These are phyloP conservation scores for Lampris megalopsis DNA, from an alignment of 2,113 vertebrate species.

Conservation along the genomic window DNA sequence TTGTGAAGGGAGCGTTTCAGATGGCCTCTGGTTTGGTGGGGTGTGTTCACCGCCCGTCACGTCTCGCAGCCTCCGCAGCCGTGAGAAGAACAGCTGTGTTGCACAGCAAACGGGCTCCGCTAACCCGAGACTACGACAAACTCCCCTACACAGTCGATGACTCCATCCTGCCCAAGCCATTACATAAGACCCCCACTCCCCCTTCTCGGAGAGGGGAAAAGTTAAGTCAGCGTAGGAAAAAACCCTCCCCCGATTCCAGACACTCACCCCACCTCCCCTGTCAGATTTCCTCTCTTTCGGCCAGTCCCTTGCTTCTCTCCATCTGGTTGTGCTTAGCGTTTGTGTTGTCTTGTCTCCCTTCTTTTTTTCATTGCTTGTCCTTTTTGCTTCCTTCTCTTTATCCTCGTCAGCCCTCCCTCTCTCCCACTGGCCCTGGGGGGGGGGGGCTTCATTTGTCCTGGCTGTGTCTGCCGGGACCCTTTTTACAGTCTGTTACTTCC, in stretches of 20 bases:
- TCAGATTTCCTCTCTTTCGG: conserved; percentile 52
- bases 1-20: too few species aligned
- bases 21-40: too few species aligned
- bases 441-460: background rate
- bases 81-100: too few species aligned
- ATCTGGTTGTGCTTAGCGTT: conserved; percentile 77
- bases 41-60: too few species aligned
- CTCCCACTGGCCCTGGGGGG: background rate
- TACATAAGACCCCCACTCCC: conserved; percentile 66
- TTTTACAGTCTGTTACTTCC: too few species aligned
- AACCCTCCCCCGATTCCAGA: conserved; percentile 42
- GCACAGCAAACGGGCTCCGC: background rate
- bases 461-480: background rate
- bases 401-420: conserved; percentile 18
- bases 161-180: conserved; percentile 41
- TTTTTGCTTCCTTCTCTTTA: background rate
- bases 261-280: conserved; percentile 23
- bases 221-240: conserved; percentile 64
- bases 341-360: conserved; percentile 33
- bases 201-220: conserved; percentile 43
- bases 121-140: conserved; percentile 13
- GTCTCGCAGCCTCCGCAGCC: too few species aligned
- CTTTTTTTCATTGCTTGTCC: conserved; percentile 22
- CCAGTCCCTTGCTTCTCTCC: conserved; percentile 16
- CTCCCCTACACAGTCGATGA: conserved; percentile 41